These are phyloP conservation scores for Philereme transversata DNA, from an alignment of 2,888 invertebrate species.

Conservation along the genomic window DNA sequence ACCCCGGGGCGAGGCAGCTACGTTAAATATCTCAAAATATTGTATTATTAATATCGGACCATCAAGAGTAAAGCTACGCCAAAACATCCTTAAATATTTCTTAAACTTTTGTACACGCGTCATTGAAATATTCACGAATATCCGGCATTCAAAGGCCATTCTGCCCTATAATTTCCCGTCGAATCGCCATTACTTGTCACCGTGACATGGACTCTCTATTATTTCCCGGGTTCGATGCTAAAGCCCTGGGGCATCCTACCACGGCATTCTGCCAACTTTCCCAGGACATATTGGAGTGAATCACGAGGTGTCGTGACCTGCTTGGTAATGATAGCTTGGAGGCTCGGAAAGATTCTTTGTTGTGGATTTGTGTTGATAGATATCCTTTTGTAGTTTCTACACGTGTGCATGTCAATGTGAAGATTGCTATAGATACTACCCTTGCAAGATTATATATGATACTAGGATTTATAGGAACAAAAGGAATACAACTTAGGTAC, in stretches of 20 bases:
- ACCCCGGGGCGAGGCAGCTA: too few relatives aligned
- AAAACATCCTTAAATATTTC: too few relatives aligned
- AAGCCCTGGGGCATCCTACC: constrained; percentile 14
- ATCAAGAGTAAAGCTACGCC: too few relatives aligned
- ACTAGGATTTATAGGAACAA: constrained; percentile 6
- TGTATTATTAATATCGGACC: too few relatives aligned
- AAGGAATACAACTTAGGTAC: background rate
- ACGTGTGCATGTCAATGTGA: constrained; percentile 8
- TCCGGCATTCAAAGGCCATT: constrained; percentile 21
- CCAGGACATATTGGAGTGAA: constrained; percentile 28
- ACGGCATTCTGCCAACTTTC: constrained; percentile 25
- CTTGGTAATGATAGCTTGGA: constrained; percentile 30
- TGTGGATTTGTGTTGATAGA: constrained; percentile 31
- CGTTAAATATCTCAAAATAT: too few relatives aligned
- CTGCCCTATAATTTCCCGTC: constrained; percentile 29
- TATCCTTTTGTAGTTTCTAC: constrained; percentile 16
- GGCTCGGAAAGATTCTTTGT: constrained; percentile 15
- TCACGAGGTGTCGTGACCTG: constrained; percentile 26
- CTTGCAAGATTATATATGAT: background rate
- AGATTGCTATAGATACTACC: constrained; percentile 13
- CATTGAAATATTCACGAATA: constrained; percentile 23
- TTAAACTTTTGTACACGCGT: constrained; percentile 1
- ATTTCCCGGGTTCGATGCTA: constrained; percentile 36
- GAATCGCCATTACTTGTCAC: constrained; percentile 31
- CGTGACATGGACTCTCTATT: constrained; percentile 33